Evolutionary conservation across 64 coral and sea anemone genomes (phyloP).

Genomic region (Dendronephthya gigantea): DNA sequence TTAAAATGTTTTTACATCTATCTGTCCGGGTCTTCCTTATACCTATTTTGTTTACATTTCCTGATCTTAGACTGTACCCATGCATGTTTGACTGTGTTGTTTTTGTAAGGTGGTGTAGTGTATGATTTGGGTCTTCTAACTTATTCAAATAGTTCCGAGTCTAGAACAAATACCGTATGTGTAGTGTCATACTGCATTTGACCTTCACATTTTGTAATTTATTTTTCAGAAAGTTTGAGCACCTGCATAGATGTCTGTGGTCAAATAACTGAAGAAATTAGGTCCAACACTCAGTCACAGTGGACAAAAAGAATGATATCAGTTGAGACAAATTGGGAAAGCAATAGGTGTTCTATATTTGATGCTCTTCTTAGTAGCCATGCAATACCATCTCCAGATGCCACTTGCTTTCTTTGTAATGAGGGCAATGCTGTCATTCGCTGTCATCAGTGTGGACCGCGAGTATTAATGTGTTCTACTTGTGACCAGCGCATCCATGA

Average conservation of each 20-base stretch:
- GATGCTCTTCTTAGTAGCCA: conserved; percentile 1
- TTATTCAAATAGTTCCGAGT: background rate
- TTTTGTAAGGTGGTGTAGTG: background rate
- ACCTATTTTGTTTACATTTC: background rate
- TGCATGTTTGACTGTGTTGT: background rate
- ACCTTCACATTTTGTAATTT: background rate
- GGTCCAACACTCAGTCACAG: background rate
- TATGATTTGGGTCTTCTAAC: background rate
- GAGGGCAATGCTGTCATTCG: background rate
- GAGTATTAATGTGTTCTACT: conserved; percentile 3
- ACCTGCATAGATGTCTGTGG: background rate
- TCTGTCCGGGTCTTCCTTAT: background rate
- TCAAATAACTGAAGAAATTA: conserved; percentile 13
- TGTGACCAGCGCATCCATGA: background rate
- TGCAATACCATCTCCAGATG: background rate
- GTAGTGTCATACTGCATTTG: too few species aligned
- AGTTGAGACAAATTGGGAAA: conserved; percentile 10
- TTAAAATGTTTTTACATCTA: background rate
- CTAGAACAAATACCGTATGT: too few species aligned
- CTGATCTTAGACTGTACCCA: background rate
- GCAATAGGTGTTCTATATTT: background rate
- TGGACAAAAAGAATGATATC: too few species aligned
- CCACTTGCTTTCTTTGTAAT: conserved; percentile 6
- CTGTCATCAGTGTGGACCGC: conserved; percentile 13
- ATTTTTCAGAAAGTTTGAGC: conserved; percentile 4